Evolutionary conservation across 37 sponge, comb jelly and placozoan species (phyloP), one percentile per base, ranked within the genome.

Genomic region (Cladorhizidae sp.): DNA sequence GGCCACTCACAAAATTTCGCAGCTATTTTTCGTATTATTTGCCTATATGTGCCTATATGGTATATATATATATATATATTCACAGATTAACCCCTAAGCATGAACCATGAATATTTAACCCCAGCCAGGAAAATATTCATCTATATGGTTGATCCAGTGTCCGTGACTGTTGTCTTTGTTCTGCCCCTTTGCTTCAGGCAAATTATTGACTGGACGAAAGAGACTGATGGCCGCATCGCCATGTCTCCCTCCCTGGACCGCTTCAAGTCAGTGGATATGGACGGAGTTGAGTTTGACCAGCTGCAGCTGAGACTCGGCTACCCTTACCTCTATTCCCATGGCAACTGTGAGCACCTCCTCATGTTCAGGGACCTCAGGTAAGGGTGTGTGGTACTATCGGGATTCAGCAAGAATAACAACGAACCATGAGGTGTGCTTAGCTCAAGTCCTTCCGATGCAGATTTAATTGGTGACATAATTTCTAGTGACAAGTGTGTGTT

Each of bases 321-420:
- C 37, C 97, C 97, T 35, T 96, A 96, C 75, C 84, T 96, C 32
- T 96, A 70, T 87, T 82, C 80, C 76, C 97, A 94, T 31, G 82
- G 89, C 31, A 79, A 87, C 80, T 96, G 97, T 83, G 93, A 96
- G 57, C 97, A 96, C 64, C 65, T 96, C 23, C 32, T 96, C 45
- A 79, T 93, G 21, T 88, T 96, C 45, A 67, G 63, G 22, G 94
- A 96, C 22, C 75, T 93, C 11, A 73, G 94, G 90, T 89, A 43
- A 56, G n/a, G 6, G 3, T 68, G 11, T 3, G 20, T 63, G 21
- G 28, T n/a, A 8, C 21, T 8, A 7, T 25, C 15, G 54, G 11
- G 54, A 11, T 52, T 15, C 15, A 15, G 54, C 15, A 11, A 18
- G 11, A 15, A 15, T 11, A 18, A 11, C 54, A 11, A 52, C 15